Base-by-base conservation (phyloP, 2,113 vertebrate species). In the Girardinichthys multiradiatus region DNA sequence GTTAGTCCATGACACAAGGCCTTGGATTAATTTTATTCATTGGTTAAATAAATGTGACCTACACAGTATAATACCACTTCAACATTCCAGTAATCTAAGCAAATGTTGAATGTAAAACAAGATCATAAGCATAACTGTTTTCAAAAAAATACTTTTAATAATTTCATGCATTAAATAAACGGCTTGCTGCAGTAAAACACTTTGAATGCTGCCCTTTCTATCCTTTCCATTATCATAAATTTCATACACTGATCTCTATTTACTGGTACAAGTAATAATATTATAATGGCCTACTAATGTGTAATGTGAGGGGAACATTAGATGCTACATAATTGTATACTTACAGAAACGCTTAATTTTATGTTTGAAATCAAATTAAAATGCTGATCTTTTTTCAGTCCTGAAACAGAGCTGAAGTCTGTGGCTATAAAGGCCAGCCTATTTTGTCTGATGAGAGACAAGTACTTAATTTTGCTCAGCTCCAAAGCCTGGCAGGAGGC, bases 381-480 rank as follows among this genome's bases (percentile, higher is more conserved):
- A 83, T 33, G 61, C 35, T 42, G 26, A 81, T 71, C 33, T 37
- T 45, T 61, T 83, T 74, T 76, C 67, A 76, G 57, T 77, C 79
- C 68, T 39, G 27, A 69, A 69, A 59, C 28, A 35, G 59, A 63
- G 27, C 66, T 37, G 57, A 33, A 51, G 58, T 77, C 31, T 31
- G 30, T 27, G 65, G 51, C 75, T 73, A 24, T 70, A 39, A 79
- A 71, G 63, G 57, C 68, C 0, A 29, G 65, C n/a, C 30, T 61
- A 64, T 77, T 83, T 84, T 58, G 79, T 82, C 73, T 84, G 86
- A 91, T 80, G 84, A 87, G 81, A 60, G 70, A 11, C 57, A 69
- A 77, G 77, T 33, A 77, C 79, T 83, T 84, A 83, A 81, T 85
- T 85, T 72, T 85, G 73, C 74, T 68, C 81, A 37, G 81, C 75